These are phyloP conservation scores for Ptychadena robeensis DNA, from an alignment of 2,797 vertebrate genomes.

Conservation along the genomic window DNA sequence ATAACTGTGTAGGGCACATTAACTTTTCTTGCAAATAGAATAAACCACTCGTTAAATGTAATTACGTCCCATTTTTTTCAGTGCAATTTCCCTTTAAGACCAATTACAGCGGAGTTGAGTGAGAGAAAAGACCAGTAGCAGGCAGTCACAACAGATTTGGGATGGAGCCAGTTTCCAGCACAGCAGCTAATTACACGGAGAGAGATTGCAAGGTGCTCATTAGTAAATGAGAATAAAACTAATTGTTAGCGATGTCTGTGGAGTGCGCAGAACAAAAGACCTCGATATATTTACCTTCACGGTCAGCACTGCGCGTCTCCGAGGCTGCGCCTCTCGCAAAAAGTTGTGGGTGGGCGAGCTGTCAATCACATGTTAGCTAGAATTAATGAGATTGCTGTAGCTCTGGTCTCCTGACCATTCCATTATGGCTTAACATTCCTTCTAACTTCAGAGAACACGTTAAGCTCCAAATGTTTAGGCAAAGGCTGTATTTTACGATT, in stretches of 20 bases:
- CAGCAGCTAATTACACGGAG: conserved; percentile 64
- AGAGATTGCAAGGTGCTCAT: conserved; percentile 66
- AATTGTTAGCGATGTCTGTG: conserved; percentile 56
- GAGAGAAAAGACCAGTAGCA: background rate
- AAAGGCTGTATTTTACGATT: no score
- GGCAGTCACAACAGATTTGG: conserved; percentile 37
- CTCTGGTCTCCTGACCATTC: background rate
- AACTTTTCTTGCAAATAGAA: no score
- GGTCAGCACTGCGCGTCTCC: background rate
- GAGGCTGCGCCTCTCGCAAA: background rate
- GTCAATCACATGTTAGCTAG: conserved; percentile 10
- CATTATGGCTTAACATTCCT: background rate
- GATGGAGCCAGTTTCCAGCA: conserved; percentile 48
- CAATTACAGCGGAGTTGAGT: background rate
- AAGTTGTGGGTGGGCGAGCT: background rate
- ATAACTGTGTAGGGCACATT: background rate
- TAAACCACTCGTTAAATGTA: background rate
- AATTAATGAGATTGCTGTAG: background rate
- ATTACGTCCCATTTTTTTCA: background rate
- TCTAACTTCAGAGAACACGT: background rate
- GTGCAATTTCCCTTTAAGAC: conserved; percentile 5
- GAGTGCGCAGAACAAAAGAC: background rate
- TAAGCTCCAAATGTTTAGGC: no score
- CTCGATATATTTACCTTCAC: conserved; percentile 4
- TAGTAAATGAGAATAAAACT: conserved; percentile 66